Conservation (phyloP, 1,140 invertebrate species). For the Hylaeus anthracinus region DNA sequence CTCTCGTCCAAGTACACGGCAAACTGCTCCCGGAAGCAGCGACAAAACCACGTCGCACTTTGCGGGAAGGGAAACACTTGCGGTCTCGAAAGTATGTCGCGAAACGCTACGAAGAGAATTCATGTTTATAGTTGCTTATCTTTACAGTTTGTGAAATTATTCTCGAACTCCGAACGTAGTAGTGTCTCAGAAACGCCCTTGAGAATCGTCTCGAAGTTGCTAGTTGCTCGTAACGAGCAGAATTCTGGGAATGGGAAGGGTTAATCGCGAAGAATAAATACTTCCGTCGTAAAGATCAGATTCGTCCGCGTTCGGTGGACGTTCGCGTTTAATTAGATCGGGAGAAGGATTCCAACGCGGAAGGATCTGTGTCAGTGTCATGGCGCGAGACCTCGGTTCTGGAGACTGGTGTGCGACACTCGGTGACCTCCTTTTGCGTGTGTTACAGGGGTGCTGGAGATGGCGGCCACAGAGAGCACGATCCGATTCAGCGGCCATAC, state of each 20-base stretch:
- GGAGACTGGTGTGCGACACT: conserved; percentile 28
- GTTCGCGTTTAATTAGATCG: conserved; percentile 17
- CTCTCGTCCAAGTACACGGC: too few relatives aligned
- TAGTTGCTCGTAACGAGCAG: too few relatives aligned
- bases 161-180: too few relatives aligned
- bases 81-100: too few relatives aligned
- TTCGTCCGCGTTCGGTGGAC: not conserved
- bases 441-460: conserved; percentile 86
- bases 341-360: not conserved
- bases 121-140: not conserved
- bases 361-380: conserved; percentile 40
- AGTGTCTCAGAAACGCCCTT: too few relatives aligned
- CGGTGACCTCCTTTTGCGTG: conserved; percentile 60
- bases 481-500: conserved; percentile 97
- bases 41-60: too few relatives aligned
- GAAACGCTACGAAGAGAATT: not conserved
- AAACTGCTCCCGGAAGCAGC: too few relatives aligned
- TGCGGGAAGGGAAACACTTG: too few relatives aligned
- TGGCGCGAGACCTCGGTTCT: conserved; percentile 29
- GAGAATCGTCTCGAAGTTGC: too few relatives aligned
- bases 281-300: not conserved
- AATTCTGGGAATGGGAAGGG: too few relatives aligned
- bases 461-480: conserved; percentile 88
- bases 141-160: too few relatives aligned
- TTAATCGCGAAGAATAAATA: too few relatives aligned